phyloP scores from a whole-genome alignment of 2,113 vertebrate genomes.

The Phoenicopterus ruber region DNA sequence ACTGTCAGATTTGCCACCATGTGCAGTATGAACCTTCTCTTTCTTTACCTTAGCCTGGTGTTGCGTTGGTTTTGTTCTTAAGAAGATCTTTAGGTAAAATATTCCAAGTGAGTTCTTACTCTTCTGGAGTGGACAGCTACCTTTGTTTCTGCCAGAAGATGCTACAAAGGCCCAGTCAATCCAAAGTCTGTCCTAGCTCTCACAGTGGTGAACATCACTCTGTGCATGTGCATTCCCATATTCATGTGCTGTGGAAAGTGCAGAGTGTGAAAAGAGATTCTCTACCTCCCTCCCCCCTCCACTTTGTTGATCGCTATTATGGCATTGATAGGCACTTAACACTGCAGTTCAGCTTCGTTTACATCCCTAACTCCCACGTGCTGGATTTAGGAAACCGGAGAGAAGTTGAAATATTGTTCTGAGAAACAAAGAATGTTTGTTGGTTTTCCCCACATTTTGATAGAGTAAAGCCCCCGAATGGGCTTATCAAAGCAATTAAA shows the following conservation, averaged over 20 bases:
- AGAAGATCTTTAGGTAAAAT: not conserved
- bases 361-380: accelerated
- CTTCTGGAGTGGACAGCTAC: not conserved
- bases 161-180: not conserved
- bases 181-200: not conserved
- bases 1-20: not conserved
- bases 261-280: not conserved
- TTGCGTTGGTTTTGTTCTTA: not conserved
- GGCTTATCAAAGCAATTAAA: not conserved
- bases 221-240: not conserved
- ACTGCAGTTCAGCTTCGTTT: not conserved
- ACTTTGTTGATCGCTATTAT: not conserved
- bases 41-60: not conserved
- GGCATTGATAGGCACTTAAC: accelerated
- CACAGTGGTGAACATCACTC: not conserved
- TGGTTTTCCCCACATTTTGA: not conserved
- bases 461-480: not conserved
- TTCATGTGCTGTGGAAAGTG: not conserved
- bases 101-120: not conserved
- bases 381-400: not conserved
- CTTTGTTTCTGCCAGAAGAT: not conserved
- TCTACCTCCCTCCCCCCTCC: accelerated
- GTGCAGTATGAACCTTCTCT: not conserved
- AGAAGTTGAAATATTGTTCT: not conserved
- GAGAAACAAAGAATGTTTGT: not conserved